Evolutionary conservation across 35 echinoderm and acorn worm species (phyloP).

Genomic region (Lytechinus variegatus): DNA sequence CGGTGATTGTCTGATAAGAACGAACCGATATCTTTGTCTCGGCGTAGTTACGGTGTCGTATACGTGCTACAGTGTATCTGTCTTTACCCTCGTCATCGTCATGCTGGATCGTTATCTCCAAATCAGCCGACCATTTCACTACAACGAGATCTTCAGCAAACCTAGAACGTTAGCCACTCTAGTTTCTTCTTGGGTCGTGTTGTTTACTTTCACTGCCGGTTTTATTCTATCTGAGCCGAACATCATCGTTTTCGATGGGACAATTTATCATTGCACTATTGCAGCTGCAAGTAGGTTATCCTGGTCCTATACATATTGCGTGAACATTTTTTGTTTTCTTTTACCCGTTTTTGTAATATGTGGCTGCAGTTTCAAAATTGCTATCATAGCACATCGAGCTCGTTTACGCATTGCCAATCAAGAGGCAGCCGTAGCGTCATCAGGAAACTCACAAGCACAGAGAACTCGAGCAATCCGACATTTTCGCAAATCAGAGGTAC

Average conservation of each 20-base stretch:
- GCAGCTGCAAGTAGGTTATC: background rate
- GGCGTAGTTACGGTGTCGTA: conserved; percentile 9
- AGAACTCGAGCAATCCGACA: background rate
- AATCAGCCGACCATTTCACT: background rate
- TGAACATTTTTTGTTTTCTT: background rate
- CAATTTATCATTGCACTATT: background rate
- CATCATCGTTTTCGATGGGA: background rate
- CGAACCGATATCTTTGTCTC: background rate
- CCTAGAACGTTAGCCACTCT: background rate
- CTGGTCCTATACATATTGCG: conserved; percentile 3
- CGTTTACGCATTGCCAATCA: background rate
- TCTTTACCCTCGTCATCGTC: conserved; percentile 37
- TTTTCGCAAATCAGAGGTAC: background rate
- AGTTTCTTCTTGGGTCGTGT: background rate
- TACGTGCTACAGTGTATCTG: background rate
- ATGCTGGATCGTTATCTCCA: conserved; percentile 22
- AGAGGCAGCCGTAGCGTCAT: background rate
- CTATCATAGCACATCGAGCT: conserved; percentile 31
- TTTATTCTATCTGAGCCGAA: background rate
- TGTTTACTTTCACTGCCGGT: background rate
- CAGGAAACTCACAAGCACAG: background rate
- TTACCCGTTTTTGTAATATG: background rate
- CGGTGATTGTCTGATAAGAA: background rate
- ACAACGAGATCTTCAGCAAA: conserved; percentile 18
- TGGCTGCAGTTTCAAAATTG: conserved; percentile 22